These are phyloP conservation scores for Abrostola triplasia DNA, from an alignment of 2,888 invertebrate genomes.

Conservation along the genomic window DNA sequence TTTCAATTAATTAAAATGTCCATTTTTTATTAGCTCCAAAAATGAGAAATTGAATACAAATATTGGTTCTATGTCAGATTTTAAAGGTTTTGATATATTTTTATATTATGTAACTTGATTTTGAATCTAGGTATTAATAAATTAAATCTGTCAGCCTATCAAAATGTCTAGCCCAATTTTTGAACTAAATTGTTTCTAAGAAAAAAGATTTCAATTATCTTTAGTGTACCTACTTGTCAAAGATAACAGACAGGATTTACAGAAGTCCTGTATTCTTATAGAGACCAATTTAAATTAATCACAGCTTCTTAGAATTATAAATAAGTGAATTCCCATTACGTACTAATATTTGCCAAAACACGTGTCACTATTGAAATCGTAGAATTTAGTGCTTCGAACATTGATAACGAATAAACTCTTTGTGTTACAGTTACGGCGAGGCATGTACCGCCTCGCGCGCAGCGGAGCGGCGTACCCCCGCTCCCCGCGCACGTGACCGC, in stretches of 20 bases:
- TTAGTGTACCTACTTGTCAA: neutral
- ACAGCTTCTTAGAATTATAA: too few relatives aligned
- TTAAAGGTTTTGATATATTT: constrained; percentile 18
- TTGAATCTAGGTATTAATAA: constrained; percentile 9
- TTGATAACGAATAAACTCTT: neutral
- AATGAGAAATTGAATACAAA: constrained; percentile 25
- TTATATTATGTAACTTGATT: neutral
- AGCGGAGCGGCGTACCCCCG: constrained; percentile 51
- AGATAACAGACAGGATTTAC: neutral
- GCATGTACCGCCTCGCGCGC: constrained; percentile 55
- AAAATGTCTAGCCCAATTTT: constrained; percentile 29
- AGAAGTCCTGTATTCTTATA: too few relatives aligned
- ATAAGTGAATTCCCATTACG: neutral
- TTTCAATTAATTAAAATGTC: constrained; percentile 49
- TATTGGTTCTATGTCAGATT: constrained; percentile 33
- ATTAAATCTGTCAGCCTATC: constrained; percentile 18
- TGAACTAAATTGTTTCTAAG: constrained; percentile 28
- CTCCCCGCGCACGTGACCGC: constrained; percentile 59
- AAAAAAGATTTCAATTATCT: constrained; percentile 16
- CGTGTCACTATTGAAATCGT: neutral
- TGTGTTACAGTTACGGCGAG: constrained; percentile 47
- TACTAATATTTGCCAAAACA: neutral
- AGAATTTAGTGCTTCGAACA: too few relatives aligned
- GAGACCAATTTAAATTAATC: too few relatives aligned
- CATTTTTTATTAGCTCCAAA: constrained; percentile 44